A percentile compares a stretch with the other conserved stretches of the same genome.
These are phyloP conservation scores for Tychaedon coryphoeus DNA, from an alignment of 2,113 vertebrate genomes.

Conservation along the genomic window DNA sequence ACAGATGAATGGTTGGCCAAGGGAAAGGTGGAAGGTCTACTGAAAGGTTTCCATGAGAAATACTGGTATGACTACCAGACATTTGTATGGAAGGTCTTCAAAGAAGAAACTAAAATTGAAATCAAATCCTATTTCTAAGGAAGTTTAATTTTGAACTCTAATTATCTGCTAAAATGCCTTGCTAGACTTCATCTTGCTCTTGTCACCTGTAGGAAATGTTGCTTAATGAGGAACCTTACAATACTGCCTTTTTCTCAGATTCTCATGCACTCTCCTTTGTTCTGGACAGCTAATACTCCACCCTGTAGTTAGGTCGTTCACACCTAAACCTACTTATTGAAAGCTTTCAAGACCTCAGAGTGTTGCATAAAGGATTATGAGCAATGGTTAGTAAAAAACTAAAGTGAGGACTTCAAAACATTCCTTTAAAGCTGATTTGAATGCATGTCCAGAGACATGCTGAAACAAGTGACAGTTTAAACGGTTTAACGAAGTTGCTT, in stretches of 20 bases:
- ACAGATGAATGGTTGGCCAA: background rate
- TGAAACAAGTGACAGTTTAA: background rate
- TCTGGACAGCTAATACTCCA: background rate
- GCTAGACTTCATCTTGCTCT: background rate
- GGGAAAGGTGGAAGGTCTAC: background rate
- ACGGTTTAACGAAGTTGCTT: background rate
- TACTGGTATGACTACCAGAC: fast-evolving
- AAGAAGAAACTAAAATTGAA: background rate
- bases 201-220: background rate
- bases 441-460: background rate
- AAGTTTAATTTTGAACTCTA: background rate
- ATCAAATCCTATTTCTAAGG: background rate
- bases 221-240: background rate
- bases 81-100: fast-evolving
- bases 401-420: background rate
- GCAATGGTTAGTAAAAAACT: background rate
- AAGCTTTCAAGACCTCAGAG: background rate
- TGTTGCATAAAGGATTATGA: background rate
- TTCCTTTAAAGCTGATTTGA: background rate
- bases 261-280: background rate
- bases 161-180: background rate
- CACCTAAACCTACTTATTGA: background rate
- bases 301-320: background rate
- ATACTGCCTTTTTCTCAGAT: background rate
- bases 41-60: background rate